These are phyloP conservation scores for Cossypha dichroa DNA, from an alignment of 2,797 vertebrate species.

Conservation along the genomic window DNA sequence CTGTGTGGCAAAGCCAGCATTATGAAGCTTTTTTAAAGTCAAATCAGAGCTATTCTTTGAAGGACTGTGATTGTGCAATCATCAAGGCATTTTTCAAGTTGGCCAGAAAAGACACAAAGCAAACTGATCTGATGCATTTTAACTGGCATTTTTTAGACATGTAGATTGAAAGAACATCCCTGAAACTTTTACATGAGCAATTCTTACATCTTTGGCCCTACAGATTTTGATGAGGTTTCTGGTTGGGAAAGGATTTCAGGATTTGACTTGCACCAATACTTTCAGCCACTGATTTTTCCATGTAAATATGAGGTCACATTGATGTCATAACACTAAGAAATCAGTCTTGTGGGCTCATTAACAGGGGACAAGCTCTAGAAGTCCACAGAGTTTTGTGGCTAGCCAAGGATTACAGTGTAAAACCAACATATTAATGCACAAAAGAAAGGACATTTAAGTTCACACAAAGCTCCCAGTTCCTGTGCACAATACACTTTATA, in stretches of 20 bases:
- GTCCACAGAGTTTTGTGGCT: neutral
- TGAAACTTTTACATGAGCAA: neutral
- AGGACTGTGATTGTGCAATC: conserved; percentile 8
- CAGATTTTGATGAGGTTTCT: neutral
- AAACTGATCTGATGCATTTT: neutral
- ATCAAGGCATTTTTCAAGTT: conserved; percentile 29
- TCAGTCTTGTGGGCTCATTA: neutral
- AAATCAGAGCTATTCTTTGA: conserved; percentile 51
- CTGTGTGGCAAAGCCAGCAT: neutral
- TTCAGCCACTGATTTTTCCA: neutral
- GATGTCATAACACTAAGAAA: neutral
- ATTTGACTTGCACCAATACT: neutral
- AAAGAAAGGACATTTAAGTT: conserved; percentile 13
- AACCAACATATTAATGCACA: neutral
- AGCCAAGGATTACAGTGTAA: neutral
- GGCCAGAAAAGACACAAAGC: conserved; percentile 18
- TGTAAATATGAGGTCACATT: neutral
- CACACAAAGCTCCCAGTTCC: neutral
- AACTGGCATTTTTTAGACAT: neutral
- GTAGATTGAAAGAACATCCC: neutral
- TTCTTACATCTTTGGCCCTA: neutral
- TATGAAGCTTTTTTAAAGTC: neutral
- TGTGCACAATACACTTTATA: neutral
- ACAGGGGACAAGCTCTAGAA: neutral
- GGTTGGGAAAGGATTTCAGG: neutral